Evolutionary conservation across 2,797 vertebrate species (phyloP).

Genomic region (Rhabdomys pumilio): DNA sequence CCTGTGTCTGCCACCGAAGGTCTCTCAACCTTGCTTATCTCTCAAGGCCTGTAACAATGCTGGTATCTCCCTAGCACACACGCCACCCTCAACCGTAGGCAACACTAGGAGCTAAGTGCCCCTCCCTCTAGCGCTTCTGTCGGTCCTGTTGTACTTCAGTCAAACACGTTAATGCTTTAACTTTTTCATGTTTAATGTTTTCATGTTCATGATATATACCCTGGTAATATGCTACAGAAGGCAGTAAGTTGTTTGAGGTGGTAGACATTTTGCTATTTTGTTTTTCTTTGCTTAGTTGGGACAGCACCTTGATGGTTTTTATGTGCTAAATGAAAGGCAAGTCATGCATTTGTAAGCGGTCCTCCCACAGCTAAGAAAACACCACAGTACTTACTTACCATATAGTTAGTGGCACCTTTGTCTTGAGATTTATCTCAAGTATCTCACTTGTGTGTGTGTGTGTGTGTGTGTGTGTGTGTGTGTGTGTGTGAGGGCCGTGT

Average conservation of each 20-base stretch:
- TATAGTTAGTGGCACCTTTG: not conserved
- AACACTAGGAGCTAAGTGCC: not conserved
- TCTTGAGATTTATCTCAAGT: not conserved
- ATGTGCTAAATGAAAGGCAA: constrained; percentile 57
- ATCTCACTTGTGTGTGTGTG: not conserved
- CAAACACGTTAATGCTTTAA: not conserved
- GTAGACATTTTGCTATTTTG: not conserved
- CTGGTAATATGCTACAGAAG: not conserved
- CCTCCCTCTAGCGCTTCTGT: not conserved
- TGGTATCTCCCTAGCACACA: constrained; percentile 29
- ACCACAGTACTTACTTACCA: not conserved
- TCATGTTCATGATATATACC: not conserved
- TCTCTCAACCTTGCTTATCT: constrained; percentile 54
- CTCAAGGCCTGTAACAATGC: not conserved
- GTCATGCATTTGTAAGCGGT: not conserved
- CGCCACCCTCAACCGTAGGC: not conserved
- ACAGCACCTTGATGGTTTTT: not conserved
- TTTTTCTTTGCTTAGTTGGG: not conserved
- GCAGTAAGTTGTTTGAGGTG: not conserved
- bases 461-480: no score
- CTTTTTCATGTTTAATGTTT: not conserved
- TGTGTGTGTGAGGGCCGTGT: no score
- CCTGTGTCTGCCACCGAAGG: constrained; percentile 70
- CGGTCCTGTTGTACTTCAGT: not conserved
- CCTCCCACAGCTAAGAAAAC: constrained; percentile 5